Base-by-base conservation (phyloP, 2,888 invertebrate species). In the Himalopsyche japonica region DNA sequence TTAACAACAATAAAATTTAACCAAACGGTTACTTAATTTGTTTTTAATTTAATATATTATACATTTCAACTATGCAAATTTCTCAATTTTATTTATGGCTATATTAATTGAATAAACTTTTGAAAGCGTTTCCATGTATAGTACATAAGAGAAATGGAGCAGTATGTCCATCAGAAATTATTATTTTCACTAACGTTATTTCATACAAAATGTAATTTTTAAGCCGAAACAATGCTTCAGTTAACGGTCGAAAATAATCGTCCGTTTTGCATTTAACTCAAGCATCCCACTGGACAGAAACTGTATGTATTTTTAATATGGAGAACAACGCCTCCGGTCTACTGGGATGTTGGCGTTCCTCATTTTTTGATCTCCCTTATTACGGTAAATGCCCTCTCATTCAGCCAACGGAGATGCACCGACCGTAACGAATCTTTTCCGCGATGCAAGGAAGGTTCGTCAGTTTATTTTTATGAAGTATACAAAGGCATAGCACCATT, bases 221-320 rank as follows among this genome's bases (percentile, higher is more conserved):
- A 78, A 37, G 18, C 78, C 20, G 18, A 37, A 78, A 43, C 15
- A 78, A 37, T 78, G 78, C 20, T 8, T 15, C 24, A 24, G 37
- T 78, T 78, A 78, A 34, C n/a, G 43, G 78, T 32, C 8, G 2
- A 78, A 37, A 78, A 78, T 32, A 24, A 20, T n/a, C 37, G n/a
- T 10, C 37, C 37, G n/a, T 78, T 43, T 76, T 20, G 57, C 20
- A 57, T 24, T 78, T 32, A 84, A 84, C 27, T 76, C 43, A 70
- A 84, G 64, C 70, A 84, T 30, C 82, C 84, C 82, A 82, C 81
- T 79, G 84, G 81, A 57, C 57, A 57, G 64, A 84, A 49, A 80
- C 47, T 30, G 82, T 81, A 86, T 86, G 86, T 86, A 86, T 86
- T 86, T 86, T 86, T 86, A 86, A 86, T 84, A 86, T 64, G 78